phyloP scores from a whole-genome alignment of 1,140 invertebrate genomes.

The Vollenhovia emeryi region DNA sequence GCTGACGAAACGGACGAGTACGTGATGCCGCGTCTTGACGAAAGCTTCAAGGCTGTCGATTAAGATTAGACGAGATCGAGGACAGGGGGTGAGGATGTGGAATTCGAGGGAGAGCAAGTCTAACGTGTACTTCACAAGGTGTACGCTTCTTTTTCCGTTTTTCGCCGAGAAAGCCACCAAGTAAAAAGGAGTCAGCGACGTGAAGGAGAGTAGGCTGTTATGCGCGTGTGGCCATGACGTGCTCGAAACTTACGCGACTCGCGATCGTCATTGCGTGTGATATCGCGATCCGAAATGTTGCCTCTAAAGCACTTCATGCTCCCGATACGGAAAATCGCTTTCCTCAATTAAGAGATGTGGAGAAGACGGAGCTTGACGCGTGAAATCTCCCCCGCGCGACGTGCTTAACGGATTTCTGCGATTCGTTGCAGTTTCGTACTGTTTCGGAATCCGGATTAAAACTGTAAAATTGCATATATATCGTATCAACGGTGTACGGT shows the following conservation, averaged over 20 bases:
- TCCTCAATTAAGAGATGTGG: neutral
- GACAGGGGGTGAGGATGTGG: neutral
- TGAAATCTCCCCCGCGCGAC: neutral
- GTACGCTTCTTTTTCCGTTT: slow-evolving; percentile 5
- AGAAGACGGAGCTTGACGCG: neutral
- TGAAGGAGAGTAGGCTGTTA: slow-evolving; percentile 55
- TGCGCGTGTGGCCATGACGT: slow-evolving; percentile 51
- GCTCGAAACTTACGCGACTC: slow-evolving; percentile 33
- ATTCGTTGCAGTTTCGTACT: neutral
- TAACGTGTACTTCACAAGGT: neutral
- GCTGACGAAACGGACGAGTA: slow-evolving; percentile 12
- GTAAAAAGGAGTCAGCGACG: neutral
- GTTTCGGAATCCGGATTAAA: neutral
- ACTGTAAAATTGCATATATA: slow-evolving; percentile 24
- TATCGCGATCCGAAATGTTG: slow-evolving; percentile 17
- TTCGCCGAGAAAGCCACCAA: slow-evolving; percentile 16
- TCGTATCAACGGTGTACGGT: neutral
- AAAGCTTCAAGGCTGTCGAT: slow-evolving; percentile 4
- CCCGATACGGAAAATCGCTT: neutral
- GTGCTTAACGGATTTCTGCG: neutral
- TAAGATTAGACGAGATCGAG: neutral
- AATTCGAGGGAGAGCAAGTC: neutral
- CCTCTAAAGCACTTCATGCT: neutral
- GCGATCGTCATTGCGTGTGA: slow-evolving; percentile 1
- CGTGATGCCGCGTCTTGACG: neutral